phyloP scores from a whole-genome alignment of 2,113 vertebrate species.

The Laticauda colubrina region DNA sequence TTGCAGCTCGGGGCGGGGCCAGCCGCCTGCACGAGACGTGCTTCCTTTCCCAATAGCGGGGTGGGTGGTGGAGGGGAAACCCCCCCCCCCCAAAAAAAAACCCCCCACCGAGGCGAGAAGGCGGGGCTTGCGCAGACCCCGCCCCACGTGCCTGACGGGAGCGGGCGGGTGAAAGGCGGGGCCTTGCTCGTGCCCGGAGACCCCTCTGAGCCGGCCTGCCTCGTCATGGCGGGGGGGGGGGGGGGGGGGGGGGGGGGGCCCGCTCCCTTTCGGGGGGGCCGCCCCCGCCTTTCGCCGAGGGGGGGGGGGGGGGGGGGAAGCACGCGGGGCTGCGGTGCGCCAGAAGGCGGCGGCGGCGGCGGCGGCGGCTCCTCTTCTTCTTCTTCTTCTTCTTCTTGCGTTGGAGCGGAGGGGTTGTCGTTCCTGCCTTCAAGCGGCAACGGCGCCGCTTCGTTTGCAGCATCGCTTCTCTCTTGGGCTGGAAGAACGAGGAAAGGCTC shows the following conservation, averaged over 20 bases:
- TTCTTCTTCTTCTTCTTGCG: background rate
- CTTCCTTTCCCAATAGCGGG: constrained; percentile 11
- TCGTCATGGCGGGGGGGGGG: background rate
- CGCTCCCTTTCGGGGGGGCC: constrained; percentile 13
- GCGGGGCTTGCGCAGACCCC: background rate
- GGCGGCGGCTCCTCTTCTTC: too few species aligned
- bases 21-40: background rate
- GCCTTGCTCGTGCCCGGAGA: background rate
- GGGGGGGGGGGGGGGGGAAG: background rate
- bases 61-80: too few species aligned
- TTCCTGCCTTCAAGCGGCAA: background rate
- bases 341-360: background rate
- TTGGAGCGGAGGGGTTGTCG: rapidly evolving
- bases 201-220: background rate
- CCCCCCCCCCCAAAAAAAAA: too few species aligned
- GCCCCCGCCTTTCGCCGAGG: background rate
- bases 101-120: background rate
- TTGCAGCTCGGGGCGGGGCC: background rate
- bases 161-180: background rate
- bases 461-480: background rate
- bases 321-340: background rate
- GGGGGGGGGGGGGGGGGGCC: background rate
- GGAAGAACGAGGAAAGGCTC: background rate
- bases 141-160: background rate
- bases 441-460: background rate